Conservation (phyloP, 2,797 vertebrate genomes). For the Urosaurus nigricauda region DNA sequence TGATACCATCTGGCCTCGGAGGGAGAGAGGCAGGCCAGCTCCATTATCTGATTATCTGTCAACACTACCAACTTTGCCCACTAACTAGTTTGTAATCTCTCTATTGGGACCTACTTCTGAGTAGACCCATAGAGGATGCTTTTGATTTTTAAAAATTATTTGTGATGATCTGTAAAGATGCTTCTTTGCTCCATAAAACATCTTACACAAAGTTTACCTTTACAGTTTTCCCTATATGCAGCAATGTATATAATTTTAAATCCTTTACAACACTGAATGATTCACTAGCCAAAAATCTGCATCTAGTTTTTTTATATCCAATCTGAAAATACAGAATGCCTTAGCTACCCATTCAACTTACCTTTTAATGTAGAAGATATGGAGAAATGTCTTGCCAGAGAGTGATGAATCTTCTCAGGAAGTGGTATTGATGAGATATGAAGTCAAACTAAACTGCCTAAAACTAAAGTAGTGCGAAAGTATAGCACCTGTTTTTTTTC, state of each 20-base stretch:
- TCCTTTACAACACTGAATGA: neutral
- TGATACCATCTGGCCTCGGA: no score
- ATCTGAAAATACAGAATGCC: neutral
- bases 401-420: slow-evolving; percentile 21
- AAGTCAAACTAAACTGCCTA: slow-evolving; percentile 11
- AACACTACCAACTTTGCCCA: no score
- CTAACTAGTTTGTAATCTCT: neutral
- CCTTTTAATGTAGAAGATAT: slow-evolving; percentile 48
- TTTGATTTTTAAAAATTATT: neutral
- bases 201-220: neutral
- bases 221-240: neutral
- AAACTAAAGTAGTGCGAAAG: neutral
- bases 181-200: neutral
- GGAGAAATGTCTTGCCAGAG: slow-evolving; percentile 38
- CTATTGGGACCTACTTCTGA: neutral
- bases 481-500: neutral
- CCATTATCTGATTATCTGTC: neutral
- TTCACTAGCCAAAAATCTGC: slow-evolving; percentile 8
- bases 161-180: neutral
- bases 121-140: neutral
- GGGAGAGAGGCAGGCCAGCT: no score
- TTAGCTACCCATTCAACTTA: slow-evolving; percentile 48
- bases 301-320: neutral
- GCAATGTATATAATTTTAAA: neutral
- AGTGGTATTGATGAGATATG: slow-evolving; percentile 41